Evolutionary conservation across 2,113 vertebrate genomes (phyloP).

Genomic region (Myiagra hebetior): DNA sequence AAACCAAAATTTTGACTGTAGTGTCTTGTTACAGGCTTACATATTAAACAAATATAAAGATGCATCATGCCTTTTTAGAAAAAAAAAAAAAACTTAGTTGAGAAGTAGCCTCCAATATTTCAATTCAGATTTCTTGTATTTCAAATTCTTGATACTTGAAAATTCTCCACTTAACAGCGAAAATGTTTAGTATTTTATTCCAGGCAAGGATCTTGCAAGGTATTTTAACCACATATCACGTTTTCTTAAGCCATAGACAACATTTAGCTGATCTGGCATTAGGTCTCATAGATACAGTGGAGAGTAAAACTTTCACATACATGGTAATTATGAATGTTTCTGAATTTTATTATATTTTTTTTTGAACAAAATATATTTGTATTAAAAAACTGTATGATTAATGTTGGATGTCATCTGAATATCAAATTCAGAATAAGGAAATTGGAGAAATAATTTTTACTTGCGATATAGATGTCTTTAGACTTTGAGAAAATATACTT

Average conservation of each 20-base stretch:
- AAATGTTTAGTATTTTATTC: neutral
- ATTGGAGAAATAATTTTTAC: neutral
- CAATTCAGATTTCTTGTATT: neutral
- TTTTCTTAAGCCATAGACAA: neutral
- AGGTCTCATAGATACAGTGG: neutral
- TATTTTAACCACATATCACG: neutral
- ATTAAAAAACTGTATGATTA: neutral
- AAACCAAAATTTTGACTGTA: neutral
- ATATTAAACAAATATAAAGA: neutral
- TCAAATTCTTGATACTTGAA: neutral
- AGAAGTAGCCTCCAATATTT: neutral
- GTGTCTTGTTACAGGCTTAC: neutral
- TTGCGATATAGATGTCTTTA: neutral
- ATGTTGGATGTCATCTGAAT: neutral
- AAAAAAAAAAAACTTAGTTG: neutral
- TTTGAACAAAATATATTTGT: neutral
- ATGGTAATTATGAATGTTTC: neutral
- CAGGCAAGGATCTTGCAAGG: neutral
- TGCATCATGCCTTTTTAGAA: neutral
- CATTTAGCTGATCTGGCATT: neutral
- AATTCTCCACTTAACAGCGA: neutral
- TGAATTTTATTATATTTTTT: neutral
- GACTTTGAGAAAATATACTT: neutral
- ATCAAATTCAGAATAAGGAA: neutral
- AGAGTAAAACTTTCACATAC: neutral